Conservation (phyloP, 2,888 invertebrate genomes). For the Oscheius sp. region DNA sequence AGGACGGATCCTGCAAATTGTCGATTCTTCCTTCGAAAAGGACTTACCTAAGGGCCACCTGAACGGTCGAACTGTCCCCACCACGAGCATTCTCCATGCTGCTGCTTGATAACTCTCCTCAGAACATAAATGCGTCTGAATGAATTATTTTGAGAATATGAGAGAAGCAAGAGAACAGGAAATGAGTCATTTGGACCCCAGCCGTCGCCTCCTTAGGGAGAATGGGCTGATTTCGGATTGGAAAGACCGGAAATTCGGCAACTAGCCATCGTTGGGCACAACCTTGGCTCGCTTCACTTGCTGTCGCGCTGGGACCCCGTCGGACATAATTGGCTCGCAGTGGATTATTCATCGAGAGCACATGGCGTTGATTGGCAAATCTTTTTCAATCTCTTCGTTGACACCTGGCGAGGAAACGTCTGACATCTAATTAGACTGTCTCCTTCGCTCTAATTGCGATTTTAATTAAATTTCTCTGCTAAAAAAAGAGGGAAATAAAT, state of each 20-base stretch:
- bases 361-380: not conserved
- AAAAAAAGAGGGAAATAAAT: too few relatives aligned
- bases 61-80: conserved; percentile 20
- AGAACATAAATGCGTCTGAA: conserved; percentile 2
- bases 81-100: conserved; percentile 7
- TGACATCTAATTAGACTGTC: not conserved
- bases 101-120: not conserved
- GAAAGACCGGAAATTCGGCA: conserved; percentile 8
- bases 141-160: not conserved
- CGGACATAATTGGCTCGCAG: conserved; percentile 5
- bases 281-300: conserved; percentile 8
- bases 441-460: too few relatives aligned
- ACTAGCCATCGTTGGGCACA: not conserved
- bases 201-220: too few relatives aligned
- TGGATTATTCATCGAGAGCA: not conserved
- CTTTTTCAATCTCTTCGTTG: not conserved
- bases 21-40: too few relatives aligned
- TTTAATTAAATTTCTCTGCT: too few relatives aligned
- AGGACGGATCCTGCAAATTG: conserved; percentile 83
- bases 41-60: conserved; percentile 26
- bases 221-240: not conserved
- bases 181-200: not conserved
- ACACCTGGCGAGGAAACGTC: too few relatives aligned
- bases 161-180: not conserved
- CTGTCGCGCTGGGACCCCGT: conserved; percentile 1